Percentiles rank a stretch among this genome's conserved stretches.
These are phyloP conservation scores for Glossosoma conforme DNA, from an alignment of 1,140 invertebrate genomes.

Conservation along the genomic window DNA sequence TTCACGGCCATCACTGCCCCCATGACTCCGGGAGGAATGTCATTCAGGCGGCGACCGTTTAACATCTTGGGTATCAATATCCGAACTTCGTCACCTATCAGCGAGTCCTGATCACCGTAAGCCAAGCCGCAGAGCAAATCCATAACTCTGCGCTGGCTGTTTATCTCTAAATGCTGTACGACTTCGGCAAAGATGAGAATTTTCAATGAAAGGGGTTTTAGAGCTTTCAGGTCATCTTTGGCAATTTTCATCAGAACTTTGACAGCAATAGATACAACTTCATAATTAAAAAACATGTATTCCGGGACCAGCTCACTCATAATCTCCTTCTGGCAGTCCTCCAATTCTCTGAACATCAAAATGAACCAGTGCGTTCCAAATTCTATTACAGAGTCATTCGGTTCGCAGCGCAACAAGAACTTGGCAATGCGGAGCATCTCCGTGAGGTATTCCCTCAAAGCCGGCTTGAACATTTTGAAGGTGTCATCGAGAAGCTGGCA, in stretches of 20 bases:
- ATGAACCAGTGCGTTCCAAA: constrained; percentile 42
- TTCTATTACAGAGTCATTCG: constrained; percentile 36
- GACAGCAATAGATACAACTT: constrained; percentile 39
- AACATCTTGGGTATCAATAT: constrained; percentile 48
- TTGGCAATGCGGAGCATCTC: constrained; percentile 39
- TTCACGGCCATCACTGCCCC: constrained; percentile 46
- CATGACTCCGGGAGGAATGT: constrained; percentile 45
- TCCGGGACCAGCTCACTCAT: constrained; percentile 41
- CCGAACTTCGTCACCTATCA: constrained; percentile 45
- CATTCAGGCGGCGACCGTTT: constrained; percentile 38
- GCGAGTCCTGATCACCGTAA: constrained; percentile 42
- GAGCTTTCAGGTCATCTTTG: constrained; percentile 37
- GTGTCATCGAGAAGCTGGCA: constrained; percentile 39
- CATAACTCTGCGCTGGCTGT: constrained; percentile 43
- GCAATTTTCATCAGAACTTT: constrained; percentile 43
- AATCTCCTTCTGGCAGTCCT: constrained; percentile 36
- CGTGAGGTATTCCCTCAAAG: constrained; percentile 41
- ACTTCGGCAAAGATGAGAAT: constrained; percentile 43
- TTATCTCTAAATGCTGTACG: constrained; percentile 41
- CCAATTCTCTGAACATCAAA: constrained; percentile 40
- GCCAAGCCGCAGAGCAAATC: constrained; percentile 45
- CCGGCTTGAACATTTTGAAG: constrained; percentile 42
- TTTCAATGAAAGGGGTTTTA: constrained; percentile 44
- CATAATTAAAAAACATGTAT: constrained; percentile 38
- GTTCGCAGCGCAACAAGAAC: constrained; percentile 37